Conservation (phyloP, 2,797 vertebrate species). For the Eulemur albifrons region DNA sequence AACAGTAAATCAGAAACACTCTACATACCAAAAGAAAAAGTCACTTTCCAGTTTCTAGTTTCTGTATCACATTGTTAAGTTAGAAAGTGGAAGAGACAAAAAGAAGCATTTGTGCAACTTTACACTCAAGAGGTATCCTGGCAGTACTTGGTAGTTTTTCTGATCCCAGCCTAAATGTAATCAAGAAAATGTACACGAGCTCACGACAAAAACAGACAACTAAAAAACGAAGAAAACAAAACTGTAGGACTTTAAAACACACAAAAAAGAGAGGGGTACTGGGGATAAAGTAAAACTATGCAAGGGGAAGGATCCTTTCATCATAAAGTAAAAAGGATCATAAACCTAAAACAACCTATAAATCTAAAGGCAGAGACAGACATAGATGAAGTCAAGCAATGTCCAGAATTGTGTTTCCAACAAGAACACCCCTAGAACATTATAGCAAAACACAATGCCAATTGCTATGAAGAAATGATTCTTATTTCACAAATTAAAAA, state of each 20-base stretch:
- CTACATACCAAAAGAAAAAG: background rate
- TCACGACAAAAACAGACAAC: background rate
- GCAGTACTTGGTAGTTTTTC: background rate
- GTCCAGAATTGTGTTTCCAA: conserved; percentile 29
- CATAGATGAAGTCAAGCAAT: background rate
- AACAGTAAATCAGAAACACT: conserved; percentile 31
- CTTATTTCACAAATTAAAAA: conserved; percentile 18
- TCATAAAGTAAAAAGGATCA: background rate
- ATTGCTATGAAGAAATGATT: background rate
- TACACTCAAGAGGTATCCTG: background rate
- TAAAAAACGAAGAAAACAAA: background rate
- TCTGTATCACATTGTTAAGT: background rate
- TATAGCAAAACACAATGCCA: background rate
- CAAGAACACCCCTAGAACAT: background rate
- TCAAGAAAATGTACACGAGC: background rate
- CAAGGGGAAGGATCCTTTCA: background rate
- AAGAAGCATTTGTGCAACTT: background rate
- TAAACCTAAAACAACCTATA: conserved; percentile 6
- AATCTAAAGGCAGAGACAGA: background rate
- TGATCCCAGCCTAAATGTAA: background rate
- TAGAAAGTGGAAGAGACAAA: background rate
- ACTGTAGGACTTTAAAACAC: background rate
- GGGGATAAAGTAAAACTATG: background rate
- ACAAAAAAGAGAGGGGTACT: background rate
- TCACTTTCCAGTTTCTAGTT: background rate